Base-by-base conservation (phyloP, 2,888 invertebrate species). In the Polyommatus iphigenia region DNA sequence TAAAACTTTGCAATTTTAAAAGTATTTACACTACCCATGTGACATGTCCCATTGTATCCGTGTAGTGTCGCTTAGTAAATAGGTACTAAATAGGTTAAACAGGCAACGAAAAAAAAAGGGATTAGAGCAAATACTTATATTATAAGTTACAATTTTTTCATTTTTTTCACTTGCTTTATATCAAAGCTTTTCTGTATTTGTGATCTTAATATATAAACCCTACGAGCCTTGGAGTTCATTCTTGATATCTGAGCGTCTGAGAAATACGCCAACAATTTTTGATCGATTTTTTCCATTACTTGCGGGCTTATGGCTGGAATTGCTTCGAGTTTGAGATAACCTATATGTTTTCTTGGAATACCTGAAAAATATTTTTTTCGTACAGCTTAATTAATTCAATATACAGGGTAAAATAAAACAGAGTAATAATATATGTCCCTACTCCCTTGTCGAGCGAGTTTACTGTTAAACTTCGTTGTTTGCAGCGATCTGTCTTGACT, bases 241-340 rank as follows among this genome's bases (percentile, higher is more conserved):
- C 90, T 84, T 77, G 90, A 79, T 82, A 94, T 90, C 83, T 94
- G 93, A 78, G 90, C 88, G 79, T 89, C 89, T 2, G 92, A 91
- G 79, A 94, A 94, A 81, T 83, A 90, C 78, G 86, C 81, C 24
- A 94, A 82, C 80, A 93, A 93, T 6, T 86, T 83, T 79, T 90
- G 89, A 80, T 85, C 84, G 71, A 94, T 90, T 18, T 77, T 78
- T 82, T 85, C 89, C 84, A 94, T 89, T 2, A 93, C 89, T 62
- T 83, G 81, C 1, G 86, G 81, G 36, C 84, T 85, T 59, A 94
- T 89, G 18, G 90, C 91, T 67, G 89, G 81, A 46, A 93, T 85
- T 32, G 94, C 91, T 86, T 93, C 92, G 62, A 93, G 84, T 78
- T 88, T 86, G 78, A 94, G 85, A 4, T 90, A 86, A 81, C 91